These are phyloP conservation scores for Spodoptera exigua DNA, from an alignment of 2,888 invertebrate genomes.

Conservation along the genomic window DNA sequence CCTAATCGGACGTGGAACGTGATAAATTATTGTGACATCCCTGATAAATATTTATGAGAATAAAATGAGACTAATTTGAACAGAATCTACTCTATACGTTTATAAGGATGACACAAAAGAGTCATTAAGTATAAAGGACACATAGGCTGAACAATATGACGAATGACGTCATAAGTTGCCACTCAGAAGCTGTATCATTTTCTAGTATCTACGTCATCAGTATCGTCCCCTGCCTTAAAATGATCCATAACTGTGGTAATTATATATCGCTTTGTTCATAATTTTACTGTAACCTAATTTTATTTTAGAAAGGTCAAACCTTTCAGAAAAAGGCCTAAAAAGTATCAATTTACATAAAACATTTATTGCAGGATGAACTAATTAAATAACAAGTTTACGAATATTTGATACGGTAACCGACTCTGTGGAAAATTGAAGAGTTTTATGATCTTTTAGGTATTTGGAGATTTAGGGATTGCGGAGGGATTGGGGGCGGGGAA, in stretches of 20 bases:
- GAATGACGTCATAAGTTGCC: conserved; percentile 12
- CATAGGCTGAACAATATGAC: conserved; percentile 13
- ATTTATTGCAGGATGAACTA: too few relatives aligned
- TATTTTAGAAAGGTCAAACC: conserved; percentile 1
- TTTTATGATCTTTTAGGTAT: too few relatives aligned
- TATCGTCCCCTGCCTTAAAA: background rate
- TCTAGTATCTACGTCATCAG: conserved; percentile 7
- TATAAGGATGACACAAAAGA: conserved; percentile 11
- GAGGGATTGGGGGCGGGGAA: too few relatives aligned
- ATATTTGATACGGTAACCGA: too few relatives aligned
- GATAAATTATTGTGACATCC: conserved; percentile 33
- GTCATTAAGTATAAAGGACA: conserved; percentile 2
- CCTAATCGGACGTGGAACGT: conserved; percentile 14
- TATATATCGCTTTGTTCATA: background rate
- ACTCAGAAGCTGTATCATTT: background rate
- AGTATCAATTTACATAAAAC: too few relatives aligned
- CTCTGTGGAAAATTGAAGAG: too few relatives aligned
- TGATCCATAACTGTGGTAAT: background rate
- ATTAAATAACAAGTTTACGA: too few relatives aligned
- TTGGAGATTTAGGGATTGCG: too few relatives aligned
- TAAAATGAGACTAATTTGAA: conserved; percentile 18
- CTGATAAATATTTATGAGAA: conserved; percentile 44
- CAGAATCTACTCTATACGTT: conserved; percentile 10
- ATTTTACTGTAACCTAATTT: background rate
- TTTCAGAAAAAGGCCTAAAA: background rate